A percentile compares a stretch with the other conserved stretches of the same genome.
These are phyloP conservation scores for Mylabris phalerata DNA, from an alignment of 1,140 invertebrate species.

Conservation along the genomic window DNA sequence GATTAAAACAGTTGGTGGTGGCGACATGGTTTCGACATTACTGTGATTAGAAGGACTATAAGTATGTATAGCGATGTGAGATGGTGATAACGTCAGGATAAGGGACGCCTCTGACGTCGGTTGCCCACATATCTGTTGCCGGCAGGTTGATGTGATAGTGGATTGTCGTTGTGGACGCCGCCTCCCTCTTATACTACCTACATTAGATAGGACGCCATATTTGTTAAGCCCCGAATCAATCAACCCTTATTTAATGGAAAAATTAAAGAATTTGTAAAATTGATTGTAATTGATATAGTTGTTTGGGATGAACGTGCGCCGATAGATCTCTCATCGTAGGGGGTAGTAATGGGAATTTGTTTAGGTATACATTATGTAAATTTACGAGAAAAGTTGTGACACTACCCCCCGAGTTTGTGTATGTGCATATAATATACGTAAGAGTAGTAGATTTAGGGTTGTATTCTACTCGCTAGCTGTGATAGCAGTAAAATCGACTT, in stretches of 20 bases:
- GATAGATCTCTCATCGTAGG: too few species aligned
- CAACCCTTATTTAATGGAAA: neutral
- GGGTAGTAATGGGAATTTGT: constrained; percentile 1
- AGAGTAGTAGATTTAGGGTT: too few species aligned
- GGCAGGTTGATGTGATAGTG: constrained; percentile 12
- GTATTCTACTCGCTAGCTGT: constrained; percentile 3
- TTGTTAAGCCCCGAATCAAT: too few species aligned
- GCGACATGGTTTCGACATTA: constrained; percentile 39
- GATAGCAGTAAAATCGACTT: constrained; percentile 9
- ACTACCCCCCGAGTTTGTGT: neutral
- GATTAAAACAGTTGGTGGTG: constrained; percentile 30
- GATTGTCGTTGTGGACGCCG: too few species aligned
- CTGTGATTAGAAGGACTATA: constrained; percentile 23
- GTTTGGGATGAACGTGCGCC: too few species aligned
- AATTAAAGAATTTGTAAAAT: too few species aligned
- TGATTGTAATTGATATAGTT: too few species aligned
- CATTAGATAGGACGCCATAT: too few species aligned
- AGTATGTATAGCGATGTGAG: too few species aligned
- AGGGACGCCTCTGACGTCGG: constrained; percentile 31
- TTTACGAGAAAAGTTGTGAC: constrained; percentile 13
- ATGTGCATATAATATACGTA: too few species aligned
- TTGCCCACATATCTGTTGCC: constrained; percentile 37
- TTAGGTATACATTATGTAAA: constrained; percentile 24
- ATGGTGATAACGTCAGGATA: constrained; percentile 19
- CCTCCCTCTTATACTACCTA: too few species aligned